phyloP scores from a whole-genome alignment of 2,797 vertebrate genomes.

The Neosilurus hyrtlii region DNA sequence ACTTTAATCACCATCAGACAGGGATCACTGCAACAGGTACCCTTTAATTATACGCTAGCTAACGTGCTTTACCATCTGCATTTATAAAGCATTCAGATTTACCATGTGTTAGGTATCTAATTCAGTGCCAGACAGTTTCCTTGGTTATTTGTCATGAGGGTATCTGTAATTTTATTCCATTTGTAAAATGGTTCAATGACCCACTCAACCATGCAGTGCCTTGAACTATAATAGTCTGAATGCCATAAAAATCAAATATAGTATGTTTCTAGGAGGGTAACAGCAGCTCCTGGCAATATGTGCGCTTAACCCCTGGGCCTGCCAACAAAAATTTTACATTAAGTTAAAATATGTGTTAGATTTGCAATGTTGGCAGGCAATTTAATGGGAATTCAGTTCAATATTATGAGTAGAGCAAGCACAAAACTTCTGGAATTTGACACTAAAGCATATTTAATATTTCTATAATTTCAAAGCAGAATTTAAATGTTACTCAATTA shows the following conservation, averaged over 20 bases:
- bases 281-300: slow-evolving; percentile 35
- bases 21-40: slow-evolving; percentile 28
- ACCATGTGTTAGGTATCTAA: background rate
- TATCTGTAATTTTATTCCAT: slow-evolving; percentile 20
- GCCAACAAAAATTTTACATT: slow-evolving; percentile 9
- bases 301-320: slow-evolving; percentile 27
- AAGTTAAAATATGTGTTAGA: slow-evolving; percentile 27
- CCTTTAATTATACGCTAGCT: slow-evolving; percentile 27
- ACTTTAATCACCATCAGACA: slow-evolving; percentile 3
- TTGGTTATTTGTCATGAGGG: background rate
- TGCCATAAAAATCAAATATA: slow-evolving; percentile 38
- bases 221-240: slow-evolving; percentile 19
- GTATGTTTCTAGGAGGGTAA: slow-evolving; percentile 18
- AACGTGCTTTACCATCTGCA: slow-evolving; percentile 16
- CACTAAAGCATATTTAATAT: background rate
- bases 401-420: background rate
- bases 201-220: slow-evolving; percentile 15
- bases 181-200: slow-evolving; percentile 25
- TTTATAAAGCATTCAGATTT: slow-evolving; percentile 4
- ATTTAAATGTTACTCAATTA: background rate
- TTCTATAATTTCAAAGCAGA: background rate
- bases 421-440: background rate
- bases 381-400: slow-evolving; percentile 5
- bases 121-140: slow-evolving; percentile 12
- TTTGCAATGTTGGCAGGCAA: background rate